A percentile compares a stretch with the other conserved stretches of the same genome.
phyloP scores from a whole-genome alignment of 2,113 vertebrate species.

The Gallinago undulata region DNA sequence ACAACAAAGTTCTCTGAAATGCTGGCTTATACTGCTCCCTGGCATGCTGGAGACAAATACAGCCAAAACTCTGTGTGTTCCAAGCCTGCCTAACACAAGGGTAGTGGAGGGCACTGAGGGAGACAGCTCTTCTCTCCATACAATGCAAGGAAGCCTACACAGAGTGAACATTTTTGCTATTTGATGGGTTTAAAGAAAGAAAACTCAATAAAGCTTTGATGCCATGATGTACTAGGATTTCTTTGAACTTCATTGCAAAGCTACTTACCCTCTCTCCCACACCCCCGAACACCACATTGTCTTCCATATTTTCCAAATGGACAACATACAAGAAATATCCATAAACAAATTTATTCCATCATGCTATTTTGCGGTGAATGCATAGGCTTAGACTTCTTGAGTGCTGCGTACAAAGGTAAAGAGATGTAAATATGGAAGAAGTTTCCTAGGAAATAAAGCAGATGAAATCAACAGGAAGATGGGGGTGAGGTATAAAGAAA shows the following conservation, averaged over 20 bases:
- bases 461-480: background rate
- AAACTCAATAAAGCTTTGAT: background rate
- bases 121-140: background rate
- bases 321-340: background rate
- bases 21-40: background rate
- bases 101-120: background rate
- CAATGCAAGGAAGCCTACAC: background rate
- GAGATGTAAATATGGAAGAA: background rate
- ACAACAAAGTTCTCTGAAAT: background rate
- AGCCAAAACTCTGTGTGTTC: background rate
- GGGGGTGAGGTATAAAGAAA: too few species aligned
- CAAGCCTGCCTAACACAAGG: background rate
- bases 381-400: background rate
- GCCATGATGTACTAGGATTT: background rate
- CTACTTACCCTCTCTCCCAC: fast-evolving
- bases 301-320: background rate
- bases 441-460: background rate
- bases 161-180: background rate
- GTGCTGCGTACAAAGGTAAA: background rate
- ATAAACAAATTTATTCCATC: background rate
- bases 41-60: background rate
- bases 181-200: background rate
- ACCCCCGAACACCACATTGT: too few species aligned
- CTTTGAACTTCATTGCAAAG: background rate
- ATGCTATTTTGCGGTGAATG: background rate